Evolutionary conservation across 2,888 invertebrate species (phyloP).

Genomic region (Marronus borbonicus): DNA sequence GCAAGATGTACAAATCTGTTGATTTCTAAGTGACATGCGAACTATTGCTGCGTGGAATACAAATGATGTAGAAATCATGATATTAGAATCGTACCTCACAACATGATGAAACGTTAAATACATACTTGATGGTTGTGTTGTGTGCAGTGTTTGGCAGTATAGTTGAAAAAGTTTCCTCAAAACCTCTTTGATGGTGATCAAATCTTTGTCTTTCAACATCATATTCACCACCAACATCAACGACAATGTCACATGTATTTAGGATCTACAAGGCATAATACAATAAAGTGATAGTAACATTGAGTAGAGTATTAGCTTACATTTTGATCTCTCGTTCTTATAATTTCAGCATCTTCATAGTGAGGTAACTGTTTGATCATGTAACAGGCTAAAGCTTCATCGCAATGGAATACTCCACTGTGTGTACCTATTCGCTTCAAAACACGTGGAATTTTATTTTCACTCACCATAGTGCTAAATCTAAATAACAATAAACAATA

Average conservation of each 20-base stretch:
- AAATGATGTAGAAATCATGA: too few species aligned
- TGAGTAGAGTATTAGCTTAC: constrained; percentile 62
- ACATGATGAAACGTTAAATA: neutral
- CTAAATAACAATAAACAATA: constrained; percentile 56
- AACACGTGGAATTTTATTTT: constrained; percentile 63
- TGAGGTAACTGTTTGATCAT: constrained; percentile 88
- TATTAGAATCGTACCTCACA: too few species aligned
- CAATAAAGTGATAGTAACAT: constrained; percentile 11
- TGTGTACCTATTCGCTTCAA: constrained; percentile 79
- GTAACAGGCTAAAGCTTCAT: constrained; percentile 95
- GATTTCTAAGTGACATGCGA: too few species aligned
- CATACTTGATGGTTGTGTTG: constrained; percentile 75
- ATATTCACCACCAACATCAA: constrained; percentile 94
- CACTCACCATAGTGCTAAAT: constrained; percentile 66
- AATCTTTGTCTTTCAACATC: constrained; percentile 83
- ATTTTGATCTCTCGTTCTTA: constrained; percentile 77
- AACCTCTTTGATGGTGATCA: constrained; percentile 95
- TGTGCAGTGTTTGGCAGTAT: constrained; percentile 76
- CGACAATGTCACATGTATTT: constrained; percentile 90
- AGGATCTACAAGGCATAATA: constrained; percentile 70
- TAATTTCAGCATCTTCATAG: constrained; percentile 86
- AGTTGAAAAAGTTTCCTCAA: constrained; percentile 78
- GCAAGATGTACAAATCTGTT: too few species aligned
- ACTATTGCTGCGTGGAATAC: too few species aligned
- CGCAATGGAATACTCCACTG: constrained; percentile 92